phyloP scores from a whole-genome alignment of 2,888 invertebrate genomes.

The Leptodirus hochenwartii region DNA sequence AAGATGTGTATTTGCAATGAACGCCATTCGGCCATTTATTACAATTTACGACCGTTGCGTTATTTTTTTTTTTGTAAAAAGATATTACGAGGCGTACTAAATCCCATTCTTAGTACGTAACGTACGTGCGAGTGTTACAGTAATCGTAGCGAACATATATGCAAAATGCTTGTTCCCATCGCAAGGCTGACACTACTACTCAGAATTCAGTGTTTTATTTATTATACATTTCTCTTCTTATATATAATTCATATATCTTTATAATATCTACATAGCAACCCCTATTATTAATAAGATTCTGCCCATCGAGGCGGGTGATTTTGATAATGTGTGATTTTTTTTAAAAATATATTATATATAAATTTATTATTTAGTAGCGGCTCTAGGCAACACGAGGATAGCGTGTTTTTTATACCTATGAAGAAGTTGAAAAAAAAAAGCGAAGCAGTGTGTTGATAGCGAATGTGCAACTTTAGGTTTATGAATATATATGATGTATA shows the following conservation, averaged over 20 bases:
- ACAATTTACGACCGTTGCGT: no score
- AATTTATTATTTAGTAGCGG: slow-evolving; percentile 14
- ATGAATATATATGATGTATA: slow-evolving; percentile 15
- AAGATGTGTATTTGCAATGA: no score
- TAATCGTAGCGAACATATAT: no score
- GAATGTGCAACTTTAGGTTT: slow-evolving; percentile 24
- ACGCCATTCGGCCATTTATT: no score
- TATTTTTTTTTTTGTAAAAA: no score
- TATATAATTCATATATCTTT: no score
- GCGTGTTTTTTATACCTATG: slow-evolving; percentile 15
- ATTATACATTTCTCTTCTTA: no score
- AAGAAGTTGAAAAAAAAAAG: slow-evolving; percentile 12
- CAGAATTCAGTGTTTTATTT: slow-evolving; percentile 24
- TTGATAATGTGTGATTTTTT: slow-evolving; percentile 30
- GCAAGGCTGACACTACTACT: no score
- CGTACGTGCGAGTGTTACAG: no score
- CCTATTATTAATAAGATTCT: slow-evolving; percentile 22
- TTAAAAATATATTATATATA: slow-evolving; percentile 19
- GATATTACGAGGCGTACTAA: no score
- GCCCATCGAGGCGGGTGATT: slow-evolving; percentile 26
- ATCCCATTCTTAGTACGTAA: no score
- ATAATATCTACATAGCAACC: slow-evolving; percentile 14
- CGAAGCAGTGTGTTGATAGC: slow-evolving; percentile 1
- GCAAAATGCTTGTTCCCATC: no score
- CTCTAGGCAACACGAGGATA: slow-evolving; percentile 9